A percentile compares a stretch with the other conserved stretches of the same genome.
phyloP scores from a whole-genome alignment of 2,113 vertebrate species.

The Progne subis region DNA sequence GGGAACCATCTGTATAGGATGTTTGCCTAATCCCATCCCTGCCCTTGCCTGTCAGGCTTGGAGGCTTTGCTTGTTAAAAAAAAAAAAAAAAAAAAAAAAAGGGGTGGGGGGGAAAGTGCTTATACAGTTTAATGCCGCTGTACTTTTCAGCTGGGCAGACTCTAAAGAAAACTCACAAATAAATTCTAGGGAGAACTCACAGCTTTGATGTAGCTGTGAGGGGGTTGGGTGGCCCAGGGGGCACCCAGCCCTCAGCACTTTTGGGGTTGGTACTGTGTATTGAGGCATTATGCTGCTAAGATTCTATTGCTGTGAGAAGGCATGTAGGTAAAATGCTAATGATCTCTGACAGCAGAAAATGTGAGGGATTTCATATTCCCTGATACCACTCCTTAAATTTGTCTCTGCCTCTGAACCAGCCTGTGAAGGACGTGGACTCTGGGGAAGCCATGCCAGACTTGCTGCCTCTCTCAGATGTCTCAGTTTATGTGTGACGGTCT shows the following conservation, averaged over 20 bases:
- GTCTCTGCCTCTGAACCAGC: background rate
- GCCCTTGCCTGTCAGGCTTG: slow-evolving; percentile 23
- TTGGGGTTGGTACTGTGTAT: background rate
- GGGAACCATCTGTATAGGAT: slow-evolving; percentile 40
- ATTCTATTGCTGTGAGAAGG: background rate
- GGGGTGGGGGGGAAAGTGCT: too few relatives aligned
- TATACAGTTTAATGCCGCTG: background rate
- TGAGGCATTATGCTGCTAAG: background rate
- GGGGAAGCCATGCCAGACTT: background rate
- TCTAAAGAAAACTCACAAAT: background rate
- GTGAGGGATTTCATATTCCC: background rate
- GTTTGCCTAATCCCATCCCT: slow-evolving; percentile 62
- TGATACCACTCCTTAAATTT: background rate
- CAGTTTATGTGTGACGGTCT: background rate
- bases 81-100: background rate
- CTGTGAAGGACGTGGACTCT: too few relatives aligned
- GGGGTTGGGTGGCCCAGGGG: background rate
- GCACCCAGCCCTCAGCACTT: background rate
- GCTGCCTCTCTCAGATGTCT: background rate
- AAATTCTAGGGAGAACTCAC: background rate
- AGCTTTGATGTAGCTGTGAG: background rate
- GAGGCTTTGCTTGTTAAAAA: slow-evolving; percentile 18
- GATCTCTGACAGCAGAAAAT: background rate
- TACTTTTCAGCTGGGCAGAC: background rate
- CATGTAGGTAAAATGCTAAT: background rate